These are phyloP conservation scores for Hoplostethus mediterraneus DNA, from an alignment of 2,797 vertebrate species.

Conservation along the genomic window DNA sequence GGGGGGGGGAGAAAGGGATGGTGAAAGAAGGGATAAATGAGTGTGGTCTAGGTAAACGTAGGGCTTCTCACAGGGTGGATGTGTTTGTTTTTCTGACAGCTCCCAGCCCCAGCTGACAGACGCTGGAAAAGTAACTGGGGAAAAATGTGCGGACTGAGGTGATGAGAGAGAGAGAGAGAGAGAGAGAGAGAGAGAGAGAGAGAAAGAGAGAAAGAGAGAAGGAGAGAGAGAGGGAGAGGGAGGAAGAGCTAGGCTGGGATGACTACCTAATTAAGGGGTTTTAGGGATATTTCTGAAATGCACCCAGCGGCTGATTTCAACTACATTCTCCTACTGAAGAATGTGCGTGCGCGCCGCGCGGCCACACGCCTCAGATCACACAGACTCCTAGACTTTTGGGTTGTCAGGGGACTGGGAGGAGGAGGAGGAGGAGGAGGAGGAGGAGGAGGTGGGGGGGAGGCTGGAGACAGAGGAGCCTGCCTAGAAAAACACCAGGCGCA, in stretches of 20 bases:
- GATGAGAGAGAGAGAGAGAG: conserved; percentile 30
- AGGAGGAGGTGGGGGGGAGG: conserved; percentile 38
- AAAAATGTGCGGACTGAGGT: conserved; percentile 52
- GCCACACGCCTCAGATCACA: conserved; percentile 48
- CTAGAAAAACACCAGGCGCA: conserved; percentile 70
- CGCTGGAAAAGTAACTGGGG: conserved; percentile 51
- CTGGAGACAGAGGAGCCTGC: conserved; percentile 61
- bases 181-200: conserved; percentile 17
- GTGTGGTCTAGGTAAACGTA: conserved; percentile 69
- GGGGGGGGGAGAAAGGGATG: conserved; percentile 13
- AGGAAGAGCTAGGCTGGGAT: conserved; percentile 8
- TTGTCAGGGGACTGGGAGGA: conserved; percentile 67
- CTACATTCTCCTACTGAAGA: conserved; percentile 55
- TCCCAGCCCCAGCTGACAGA: conserved; percentile 66
- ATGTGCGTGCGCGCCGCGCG: conserved; percentile 40
- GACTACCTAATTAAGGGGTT: conserved; percentile 43
- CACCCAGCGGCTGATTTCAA: conserved; percentile 69
- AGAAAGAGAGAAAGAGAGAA: background rate
- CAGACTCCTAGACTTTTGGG: conserved; percentile 24
- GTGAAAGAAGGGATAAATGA: conserved; percentile 61
- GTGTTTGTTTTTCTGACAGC: conserved; percentile 79
- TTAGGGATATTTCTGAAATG: conserved; percentile 54
- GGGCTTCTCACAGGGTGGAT: conserved; percentile 60
- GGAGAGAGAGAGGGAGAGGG: conserved; percentile 6
- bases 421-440: conserved; percentile 36